Conservation (phyloP, 2,797 vertebrate genomes). For the Sibirionetta formosa region DNA sequence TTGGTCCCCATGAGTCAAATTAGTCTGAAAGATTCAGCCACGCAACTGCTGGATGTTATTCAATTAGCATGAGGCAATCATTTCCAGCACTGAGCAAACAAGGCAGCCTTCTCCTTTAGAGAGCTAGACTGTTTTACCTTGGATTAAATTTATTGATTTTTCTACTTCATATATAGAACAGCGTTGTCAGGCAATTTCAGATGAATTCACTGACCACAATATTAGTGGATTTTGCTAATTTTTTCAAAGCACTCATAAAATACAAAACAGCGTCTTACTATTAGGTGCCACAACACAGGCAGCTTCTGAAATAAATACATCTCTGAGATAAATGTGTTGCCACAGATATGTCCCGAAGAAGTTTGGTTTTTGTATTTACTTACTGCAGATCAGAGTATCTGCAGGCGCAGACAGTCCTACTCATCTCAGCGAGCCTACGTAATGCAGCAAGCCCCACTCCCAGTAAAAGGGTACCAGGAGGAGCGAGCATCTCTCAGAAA, state of each 20-base stretch:
- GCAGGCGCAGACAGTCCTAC: neutral
- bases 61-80: conserved; percentile 7
- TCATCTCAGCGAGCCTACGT: neutral
- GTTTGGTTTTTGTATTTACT: neutral
- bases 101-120: neutral
- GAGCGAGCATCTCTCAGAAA: neutral
- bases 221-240: conserved; percentile 33
- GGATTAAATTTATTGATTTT: conserved; percentile 51
- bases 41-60: conserved; percentile 10
- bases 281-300: neutral
- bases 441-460: neutral
- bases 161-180: conserved; percentile 12
- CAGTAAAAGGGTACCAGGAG: neutral
- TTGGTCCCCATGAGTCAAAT: neutral
- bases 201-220: neutral
- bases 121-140: conserved; percentile 28
- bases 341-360: neutral
- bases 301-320: neutral
- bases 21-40: conserved; percentile 20
- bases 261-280: neutral
- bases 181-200: neutral
- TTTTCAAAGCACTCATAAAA: conserved; percentile 38
- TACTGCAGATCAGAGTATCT: neutral
- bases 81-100: neutral
- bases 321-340: neutral